Conservation (phyloP, 2,113 vertebrate species). For the Oryzias melastigma region DNA sequence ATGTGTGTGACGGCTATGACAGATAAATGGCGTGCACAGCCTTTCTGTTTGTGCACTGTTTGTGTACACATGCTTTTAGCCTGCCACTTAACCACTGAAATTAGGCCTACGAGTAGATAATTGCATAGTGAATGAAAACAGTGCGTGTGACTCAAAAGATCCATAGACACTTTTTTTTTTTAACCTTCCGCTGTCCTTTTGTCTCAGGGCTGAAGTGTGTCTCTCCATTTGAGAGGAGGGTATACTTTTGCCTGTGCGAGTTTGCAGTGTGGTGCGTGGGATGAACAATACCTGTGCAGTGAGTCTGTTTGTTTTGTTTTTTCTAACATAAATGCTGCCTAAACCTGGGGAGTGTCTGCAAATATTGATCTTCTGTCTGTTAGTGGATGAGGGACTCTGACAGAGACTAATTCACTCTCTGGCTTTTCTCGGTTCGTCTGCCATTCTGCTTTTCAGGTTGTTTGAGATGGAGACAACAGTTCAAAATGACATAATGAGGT, state of each 20-base stretch:
- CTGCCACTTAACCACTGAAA: slow-evolving; percentile 75
- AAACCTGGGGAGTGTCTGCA: slow-evolving; percentile 67
- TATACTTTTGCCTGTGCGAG: slow-evolving; percentile 30
- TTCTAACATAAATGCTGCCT: slow-evolving; percentile 70
- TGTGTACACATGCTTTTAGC: slow-evolving; percentile 82
- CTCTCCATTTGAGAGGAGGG: slow-evolving; percentile 16
- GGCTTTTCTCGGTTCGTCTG: slow-evolving; percentile 35
- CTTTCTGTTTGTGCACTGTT: slow-evolving; percentile 63
- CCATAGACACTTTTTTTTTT: slow-evolving; percentile 67
- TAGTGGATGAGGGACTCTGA: slow-evolving; percentile 55
- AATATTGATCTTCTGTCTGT: slow-evolving; percentile 73
- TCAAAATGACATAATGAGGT: slow-evolving; percentile 40
- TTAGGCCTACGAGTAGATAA: slow-evolving; percentile 75
- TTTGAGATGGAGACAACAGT: slow-evolving; percentile 55
- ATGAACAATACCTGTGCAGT: slow-evolving; percentile 56
- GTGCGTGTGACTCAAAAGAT: slow-evolving; percentile 63
- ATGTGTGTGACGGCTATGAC: slow-evolving; percentile 63
- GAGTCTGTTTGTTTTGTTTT: slow-evolving; percentile 54
- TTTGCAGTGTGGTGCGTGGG: slow-evolving; percentile 45
- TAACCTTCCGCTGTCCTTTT: slow-evolving; percentile 69
- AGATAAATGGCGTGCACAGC: slow-evolving; percentile 64
- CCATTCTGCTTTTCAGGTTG: slow-evolving; percentile 42
- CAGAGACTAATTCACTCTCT: slow-evolving; percentile 49
- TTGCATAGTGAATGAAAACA: slow-evolving; percentile 72
- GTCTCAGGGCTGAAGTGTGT: slow-evolving; percentile 50